phyloP scores from a whole-genome alignment of 2,797 vertebrate species.

The Kryptolebias ocellatus region DNA sequence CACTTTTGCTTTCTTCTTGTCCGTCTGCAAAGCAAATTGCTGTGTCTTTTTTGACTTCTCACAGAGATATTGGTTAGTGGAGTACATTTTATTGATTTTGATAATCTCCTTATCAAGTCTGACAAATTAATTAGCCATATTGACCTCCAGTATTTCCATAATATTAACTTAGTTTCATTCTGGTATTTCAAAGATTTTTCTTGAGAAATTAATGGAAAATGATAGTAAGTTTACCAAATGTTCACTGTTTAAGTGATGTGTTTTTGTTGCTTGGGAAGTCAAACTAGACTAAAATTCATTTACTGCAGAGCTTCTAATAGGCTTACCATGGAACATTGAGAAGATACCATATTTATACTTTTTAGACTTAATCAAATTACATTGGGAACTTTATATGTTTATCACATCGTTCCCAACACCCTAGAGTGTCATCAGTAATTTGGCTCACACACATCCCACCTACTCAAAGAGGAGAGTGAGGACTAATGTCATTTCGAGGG shows the following conservation, averaged over 20 bases:
- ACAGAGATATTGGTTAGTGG: slow-evolving; percentile 5
- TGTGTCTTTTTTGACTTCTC: slow-evolving; percentile 16
- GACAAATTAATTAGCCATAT: slow-evolving; percentile 6
- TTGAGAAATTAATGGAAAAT: slow-evolving; percentile 7
- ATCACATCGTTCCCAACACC: slow-evolving; percentile 79
- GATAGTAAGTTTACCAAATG: slow-evolving; percentile 35
- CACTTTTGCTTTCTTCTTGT: slow-evolving; percentile 40
- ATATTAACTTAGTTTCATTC: background rate
- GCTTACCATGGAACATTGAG: slow-evolving; percentile 71
- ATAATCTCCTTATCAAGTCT: slow-evolving; percentile 12
- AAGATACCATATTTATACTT: slow-evolving; percentile 80
- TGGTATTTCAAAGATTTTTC: slow-evolving; percentile 4
- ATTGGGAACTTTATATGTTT: slow-evolving; percentile 82
- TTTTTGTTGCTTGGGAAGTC: slow-evolving; percentile 55
- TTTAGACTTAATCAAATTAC: slow-evolving; percentile 83
- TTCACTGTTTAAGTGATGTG: slow-evolving; percentile 27
- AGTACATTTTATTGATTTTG: slow-evolving; percentile 10
- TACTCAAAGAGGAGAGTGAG: slow-evolving; percentile 83
- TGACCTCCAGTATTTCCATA: background rate
- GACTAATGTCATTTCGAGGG: slow-evolving; percentile 87
- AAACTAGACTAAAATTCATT: slow-evolving; percentile 68
- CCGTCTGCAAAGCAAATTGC: background rate
- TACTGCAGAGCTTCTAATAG: slow-evolving; percentile 77
- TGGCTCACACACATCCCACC: slow-evolving; percentile 83
- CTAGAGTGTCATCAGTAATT: slow-evolving; percentile 84